These are phyloP conservation scores for Danio choprae DNA, from an alignment of 2,797 vertebrate species.

Conservation along the genomic window DNA sequence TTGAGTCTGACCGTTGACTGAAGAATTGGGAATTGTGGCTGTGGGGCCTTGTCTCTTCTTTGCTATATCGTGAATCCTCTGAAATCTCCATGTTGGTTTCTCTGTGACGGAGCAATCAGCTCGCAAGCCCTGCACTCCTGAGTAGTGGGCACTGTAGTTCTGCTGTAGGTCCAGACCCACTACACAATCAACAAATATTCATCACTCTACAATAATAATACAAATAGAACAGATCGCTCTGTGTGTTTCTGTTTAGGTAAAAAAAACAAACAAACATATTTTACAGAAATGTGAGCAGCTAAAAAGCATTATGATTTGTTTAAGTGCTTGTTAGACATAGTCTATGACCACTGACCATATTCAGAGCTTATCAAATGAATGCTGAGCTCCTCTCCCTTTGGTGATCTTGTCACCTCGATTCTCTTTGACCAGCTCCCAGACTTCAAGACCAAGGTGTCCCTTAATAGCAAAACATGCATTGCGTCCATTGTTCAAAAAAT, in stretches of 20 bases:
- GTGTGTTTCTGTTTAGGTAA: not conserved
- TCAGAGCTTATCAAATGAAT: conserved; percentile 95
- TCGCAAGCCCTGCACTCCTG: conserved; percentile 71
- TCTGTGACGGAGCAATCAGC: conserved; percentile 59
- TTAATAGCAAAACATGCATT: conserved; percentile 68
- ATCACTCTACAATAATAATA: not conserved
- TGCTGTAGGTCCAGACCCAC: conserved; percentile 93
- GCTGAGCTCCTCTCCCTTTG: conserved; percentile 86
- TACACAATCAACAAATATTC: conserved; percentile 62
- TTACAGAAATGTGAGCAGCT: not conserved
- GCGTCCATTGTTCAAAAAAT: not conserved
- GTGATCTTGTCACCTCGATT: conserved; percentile 85
- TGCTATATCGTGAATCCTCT: conserved; percentile 29
- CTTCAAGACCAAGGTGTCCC: conserved; percentile 87
- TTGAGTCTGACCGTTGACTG: conserved; percentile 18
- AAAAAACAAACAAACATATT: not conserved
- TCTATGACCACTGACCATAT: conserved; percentile 80
- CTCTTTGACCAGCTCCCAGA: conserved; percentile 90
- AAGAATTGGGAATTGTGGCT: conserved; percentile 17
- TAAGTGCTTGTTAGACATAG: not conserved
- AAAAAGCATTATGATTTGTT: not conserved
- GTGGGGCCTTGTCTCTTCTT: conserved; percentile 13
- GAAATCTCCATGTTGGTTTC: conserved; percentile 34
- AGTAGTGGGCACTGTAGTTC: conserved; percentile 83
- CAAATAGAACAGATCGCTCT: not conserved